phyloP scores from a whole-genome alignment of 1,140 invertebrate genomes.

The Drosophila virilis region DNA sequence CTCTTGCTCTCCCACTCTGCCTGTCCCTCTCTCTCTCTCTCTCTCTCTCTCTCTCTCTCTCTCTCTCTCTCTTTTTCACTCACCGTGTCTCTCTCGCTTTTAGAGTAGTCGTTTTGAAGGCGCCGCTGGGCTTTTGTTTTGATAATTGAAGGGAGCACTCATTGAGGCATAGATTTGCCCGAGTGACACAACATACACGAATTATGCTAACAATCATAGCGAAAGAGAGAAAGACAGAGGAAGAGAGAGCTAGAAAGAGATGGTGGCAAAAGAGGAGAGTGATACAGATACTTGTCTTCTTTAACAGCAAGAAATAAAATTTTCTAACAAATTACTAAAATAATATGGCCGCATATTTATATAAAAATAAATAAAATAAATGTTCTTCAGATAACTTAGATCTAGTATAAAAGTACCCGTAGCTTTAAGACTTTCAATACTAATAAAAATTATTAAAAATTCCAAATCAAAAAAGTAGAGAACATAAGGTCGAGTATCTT shows the following conservation, averaged over 20 bases:
- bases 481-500: too few relatives aligned
- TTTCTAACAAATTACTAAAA: too few relatives aligned
- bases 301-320: too few relatives aligned
- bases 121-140: slow-evolving; percentile 37
- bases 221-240: not conserved
- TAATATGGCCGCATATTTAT: too few relatives aligned
- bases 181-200: slow-evolving; percentile 31
- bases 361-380: too few relatives aligned
- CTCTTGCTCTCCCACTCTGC: slow-evolving; percentile 9
- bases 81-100: slow-evolving; percentile 21
- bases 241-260: too few relatives aligned
- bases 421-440: not conserved
- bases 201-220: not conserved
- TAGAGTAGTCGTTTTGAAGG: slow-evolving; percentile 26
- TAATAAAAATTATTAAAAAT: not conserved
- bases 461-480: too few relatives aligned
- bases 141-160: slow-evolving; percentile 47
- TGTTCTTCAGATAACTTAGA: too few relatives aligned
- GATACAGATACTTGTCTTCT: too few relatives aligned
- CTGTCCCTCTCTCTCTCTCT: slow-evolving; percentile 12
- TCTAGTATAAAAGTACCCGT: too few relatives aligned
- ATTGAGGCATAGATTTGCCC: slow-evolving; percentile 10
- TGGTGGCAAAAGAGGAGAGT: too few relatives aligned
- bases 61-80: slow-evolving; percentile 10
- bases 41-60: slow-evolving; percentile 22